Conservation (phyloP, 92 coral and sea anemone genomes). For the Virgularia gustaviana region DNA sequence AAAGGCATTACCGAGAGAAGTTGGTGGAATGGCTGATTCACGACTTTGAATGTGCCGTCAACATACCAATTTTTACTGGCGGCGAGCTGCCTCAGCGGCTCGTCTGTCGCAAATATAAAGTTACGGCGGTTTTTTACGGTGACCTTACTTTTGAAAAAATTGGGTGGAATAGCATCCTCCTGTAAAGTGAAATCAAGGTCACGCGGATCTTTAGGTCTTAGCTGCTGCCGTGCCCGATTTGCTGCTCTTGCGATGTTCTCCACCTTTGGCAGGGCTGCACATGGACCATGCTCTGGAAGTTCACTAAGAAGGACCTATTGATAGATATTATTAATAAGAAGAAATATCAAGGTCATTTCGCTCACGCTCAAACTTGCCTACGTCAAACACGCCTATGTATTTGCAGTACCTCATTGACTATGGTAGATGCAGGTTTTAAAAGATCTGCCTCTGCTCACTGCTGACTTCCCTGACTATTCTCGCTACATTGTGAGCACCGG, state of each 20-base stretch:
- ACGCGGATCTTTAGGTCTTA: slow-evolving; percentile 34
- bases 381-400: too few species aligned
- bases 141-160: slow-evolving; percentile 37
- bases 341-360: too few species aligned
- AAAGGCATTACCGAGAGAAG: slow-evolving; percentile 42
- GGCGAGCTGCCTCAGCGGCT: slow-evolving; percentile 44
- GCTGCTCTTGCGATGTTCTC: slow-evolving; percentile 30
- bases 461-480: slow-evolving; percentile 25
- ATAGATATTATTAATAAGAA: slow-evolving; percentile 12
- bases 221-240: slow-evolving; percentile 41
- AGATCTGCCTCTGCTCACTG: slow-evolving; percentile 29
- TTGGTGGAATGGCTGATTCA: slow-evolving; percentile 42
- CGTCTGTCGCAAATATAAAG: slow-evolving; percentile 45
- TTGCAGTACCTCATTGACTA: slow-evolving; percentile 56
- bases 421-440: slow-evolving; percentile 50
- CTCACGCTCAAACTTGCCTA: too few species aligned
- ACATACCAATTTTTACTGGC: slow-evolving; percentile 43
- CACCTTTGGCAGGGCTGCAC: slow-evolving; percentile 51
- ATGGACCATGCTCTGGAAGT: slow-evolving; percentile 20
- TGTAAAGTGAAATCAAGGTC: slow-evolving; percentile 33
- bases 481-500: slow-evolving; percentile 22
- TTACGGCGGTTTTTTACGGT: slow-evolving; percentile 37
- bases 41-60: slow-evolving; percentile 52
- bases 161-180: slow-evolving; percentile 29
- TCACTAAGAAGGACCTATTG: slow-evolving; percentile 25